Percentiles rank a stretch among this genome's conserved stretches.
Evolutionary conservation across 2,888 invertebrate species (phyloP).

Genomic region (Nemurella pictetii): DNA sequence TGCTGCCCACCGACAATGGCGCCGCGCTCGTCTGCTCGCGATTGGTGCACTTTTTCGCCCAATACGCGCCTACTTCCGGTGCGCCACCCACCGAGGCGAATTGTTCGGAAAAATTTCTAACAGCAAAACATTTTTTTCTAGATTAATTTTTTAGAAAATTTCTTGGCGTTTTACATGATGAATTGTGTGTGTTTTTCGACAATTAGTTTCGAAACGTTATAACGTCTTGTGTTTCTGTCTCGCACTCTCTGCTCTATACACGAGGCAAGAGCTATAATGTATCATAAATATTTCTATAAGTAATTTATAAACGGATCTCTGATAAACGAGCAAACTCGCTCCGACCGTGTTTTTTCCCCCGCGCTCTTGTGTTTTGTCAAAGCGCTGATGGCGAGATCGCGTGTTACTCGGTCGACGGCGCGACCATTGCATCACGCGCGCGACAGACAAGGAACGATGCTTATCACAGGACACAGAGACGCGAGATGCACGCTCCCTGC

Average conservation of each 20-base stretch:
- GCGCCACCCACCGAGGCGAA: background rate
- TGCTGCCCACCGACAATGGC: conserved; percentile 13
- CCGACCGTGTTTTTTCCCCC: background rate
- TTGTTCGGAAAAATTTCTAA: background rate
- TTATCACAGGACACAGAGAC: background rate
- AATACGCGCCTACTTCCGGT: background rate
- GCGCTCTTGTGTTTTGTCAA: background rate
- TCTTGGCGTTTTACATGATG: background rate
- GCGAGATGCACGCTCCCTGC: background rate
- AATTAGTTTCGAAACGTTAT: background rate
- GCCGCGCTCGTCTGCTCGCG: background rate
- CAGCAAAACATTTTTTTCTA: background rate
- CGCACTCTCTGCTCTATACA: background rate
- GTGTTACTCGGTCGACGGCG: background rate
- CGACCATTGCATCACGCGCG: background rate
- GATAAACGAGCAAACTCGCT: background rate
- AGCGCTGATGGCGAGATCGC: background rate
- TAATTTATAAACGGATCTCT: background rate
- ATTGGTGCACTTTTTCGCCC: conserved; percentile 2
- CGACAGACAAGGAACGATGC: background rate
- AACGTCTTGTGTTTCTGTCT: background rate
- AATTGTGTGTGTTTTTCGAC: background rate
- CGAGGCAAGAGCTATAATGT: background rate
- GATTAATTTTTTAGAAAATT: background rate
- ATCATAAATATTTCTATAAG: background rate